A percentile compares a stretch with the other conserved stretches of the same genome.
Evolutionary conservation across 2,888 invertebrate genomes (phyloP).

Genomic region (Marasmarcha lunaedactyla): DNA sequence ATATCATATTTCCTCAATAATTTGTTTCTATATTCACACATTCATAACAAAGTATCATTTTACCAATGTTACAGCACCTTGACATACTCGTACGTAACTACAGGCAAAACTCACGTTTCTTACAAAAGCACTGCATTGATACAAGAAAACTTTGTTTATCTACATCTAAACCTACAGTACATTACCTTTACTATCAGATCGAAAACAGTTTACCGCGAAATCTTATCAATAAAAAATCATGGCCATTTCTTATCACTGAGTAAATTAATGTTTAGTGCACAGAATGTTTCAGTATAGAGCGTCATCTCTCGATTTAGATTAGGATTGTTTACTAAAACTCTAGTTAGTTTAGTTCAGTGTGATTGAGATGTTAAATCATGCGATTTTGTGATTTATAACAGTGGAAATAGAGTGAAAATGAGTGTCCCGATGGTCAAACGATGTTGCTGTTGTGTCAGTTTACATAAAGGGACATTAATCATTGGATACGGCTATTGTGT

Average conservation of each 20-base stretch:
- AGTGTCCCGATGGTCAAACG: conserved; percentile 51
- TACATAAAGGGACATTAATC: conserved; percentile 49
- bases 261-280: background rate
- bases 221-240: conserved; percentile 4
- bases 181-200: too few relatives aligned
- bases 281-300: background rate
- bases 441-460: conserved; percentile 42
- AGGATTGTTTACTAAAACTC: background rate
- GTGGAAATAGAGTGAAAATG: conserved; percentile 24
- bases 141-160: too few relatives aligned
- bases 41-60: too few relatives aligned
- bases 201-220: too few relatives aligned
- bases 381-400: background rate
- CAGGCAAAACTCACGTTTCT: too few relatives aligned
- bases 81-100: too few relatives aligned
- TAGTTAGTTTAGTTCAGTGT: background rate
- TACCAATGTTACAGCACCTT: too few relatives aligned
- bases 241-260: conserved; percentile 4
- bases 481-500: conserved; percentile 53
- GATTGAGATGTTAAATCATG: background rate
- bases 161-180: too few relatives aligned
- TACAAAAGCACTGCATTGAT: too few relatives aligned
- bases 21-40: too few relatives aligned
- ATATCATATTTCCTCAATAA: too few relatives aligned
- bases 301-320: background rate